Evolutionary conservation across 1,140 invertebrate genomes (phyloP).

Genomic region (Trissolcus basalis): DNA sequence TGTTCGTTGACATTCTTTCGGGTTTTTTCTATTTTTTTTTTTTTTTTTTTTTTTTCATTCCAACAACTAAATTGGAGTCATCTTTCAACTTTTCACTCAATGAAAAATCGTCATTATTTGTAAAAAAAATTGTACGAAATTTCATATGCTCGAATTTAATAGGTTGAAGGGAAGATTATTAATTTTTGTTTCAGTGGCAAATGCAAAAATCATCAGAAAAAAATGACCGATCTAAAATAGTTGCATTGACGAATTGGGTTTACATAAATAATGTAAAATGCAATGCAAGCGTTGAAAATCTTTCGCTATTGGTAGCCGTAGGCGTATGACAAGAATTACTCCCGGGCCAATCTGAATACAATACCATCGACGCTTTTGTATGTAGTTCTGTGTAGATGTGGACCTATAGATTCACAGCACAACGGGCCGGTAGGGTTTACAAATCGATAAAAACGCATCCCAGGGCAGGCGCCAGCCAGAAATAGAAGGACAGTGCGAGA

Average conservation of each 20-base stretch:
- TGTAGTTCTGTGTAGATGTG: conserved; percentile 63
- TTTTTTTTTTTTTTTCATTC: too few species aligned
- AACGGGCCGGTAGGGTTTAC: conserved; percentile 69
- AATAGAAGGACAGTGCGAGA: conserved; percentile 69
- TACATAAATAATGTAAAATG: conserved; percentile 46
- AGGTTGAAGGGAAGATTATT: too few species aligned
- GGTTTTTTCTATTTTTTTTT: too few species aligned
- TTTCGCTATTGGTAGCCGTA: conserved; percentile 56
- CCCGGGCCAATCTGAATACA: conserved; percentile 75
- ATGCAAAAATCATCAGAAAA: not conserved
- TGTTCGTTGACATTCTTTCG: too few species aligned
- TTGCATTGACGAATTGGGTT: conserved; percentile 32
- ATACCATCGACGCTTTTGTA: conserved; percentile 73
- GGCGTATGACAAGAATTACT: conserved; percentile 71
- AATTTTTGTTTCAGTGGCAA: too few species aligned
- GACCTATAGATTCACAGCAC: conserved; percentile 59
- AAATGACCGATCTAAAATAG: conserved; percentile 7
- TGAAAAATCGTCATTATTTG: too few species aligned
- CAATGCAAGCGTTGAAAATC: conserved; percentile 42
- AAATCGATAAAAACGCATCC: conserved; percentile 78
- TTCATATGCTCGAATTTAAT: too few species aligned
- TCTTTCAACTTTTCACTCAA: too few species aligned
- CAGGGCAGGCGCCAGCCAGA: conserved; percentile 75
- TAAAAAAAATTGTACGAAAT: too few species aligned
- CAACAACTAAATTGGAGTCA: too few species aligned